Conservation (phyloP, 2,888 invertebrate species). For the Folsomia manolachei region DNA sequence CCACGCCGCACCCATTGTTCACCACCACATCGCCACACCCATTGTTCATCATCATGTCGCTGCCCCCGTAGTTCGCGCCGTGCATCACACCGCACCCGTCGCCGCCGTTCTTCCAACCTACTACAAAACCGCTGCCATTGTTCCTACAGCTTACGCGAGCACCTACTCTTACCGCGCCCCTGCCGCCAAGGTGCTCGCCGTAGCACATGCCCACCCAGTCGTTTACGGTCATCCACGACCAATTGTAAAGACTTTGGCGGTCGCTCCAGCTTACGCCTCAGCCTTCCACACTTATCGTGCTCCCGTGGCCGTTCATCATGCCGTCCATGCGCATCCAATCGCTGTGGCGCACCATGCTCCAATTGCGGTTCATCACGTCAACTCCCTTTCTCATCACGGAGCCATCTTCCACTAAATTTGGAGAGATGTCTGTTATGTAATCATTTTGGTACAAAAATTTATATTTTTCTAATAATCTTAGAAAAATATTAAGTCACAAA, state of each 20-base stretch:
- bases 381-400: neutral
- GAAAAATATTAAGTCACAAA: too few relatives aligned
- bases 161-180: conserved; percentile 33
- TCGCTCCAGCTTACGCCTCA: conserved; percentile 16
- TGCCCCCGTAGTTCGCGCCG: conserved; percentile 4
- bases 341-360: conserved; percentile 6
- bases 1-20: neutral
- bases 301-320: neutral
- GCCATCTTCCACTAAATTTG: neutral
- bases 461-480: too few relatives aligned
- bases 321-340: conserved; percentile 1
- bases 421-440: too few relatives aligned
- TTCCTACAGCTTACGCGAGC: conserved; percentile 25
- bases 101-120: conserved; percentile 8
- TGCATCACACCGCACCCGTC: conserved; percentile 14
- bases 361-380: neutral
- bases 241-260: conserved; percentile 7
- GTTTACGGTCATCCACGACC: conserved; percentile 1
- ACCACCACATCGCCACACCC: neutral
- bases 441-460: too few relatives aligned
- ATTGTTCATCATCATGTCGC: neutral
- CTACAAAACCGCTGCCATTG: neutral
- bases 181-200: conserved; percentile 24
- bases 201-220: neutral
- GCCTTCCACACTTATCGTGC: neutral